Conservation (phyloP, 2,888 invertebrate species). For the Mayetiola destructor region DNA sequence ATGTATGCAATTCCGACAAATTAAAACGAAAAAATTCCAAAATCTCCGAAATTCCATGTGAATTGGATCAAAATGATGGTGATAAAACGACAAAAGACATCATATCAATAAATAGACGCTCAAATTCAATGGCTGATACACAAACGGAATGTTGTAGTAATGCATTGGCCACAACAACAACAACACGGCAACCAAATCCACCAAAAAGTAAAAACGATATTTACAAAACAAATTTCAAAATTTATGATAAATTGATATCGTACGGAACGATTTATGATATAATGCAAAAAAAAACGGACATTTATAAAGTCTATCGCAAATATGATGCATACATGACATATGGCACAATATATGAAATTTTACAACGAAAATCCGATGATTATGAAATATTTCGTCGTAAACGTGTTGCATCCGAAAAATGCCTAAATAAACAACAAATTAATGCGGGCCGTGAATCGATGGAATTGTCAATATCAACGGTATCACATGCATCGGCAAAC, state of each 20-base stretch:
- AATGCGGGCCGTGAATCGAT: constrained; percentile 15
- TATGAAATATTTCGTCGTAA: constrained; percentile 30
- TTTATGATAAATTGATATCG: constrained; percentile 32
- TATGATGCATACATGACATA: constrained; percentile 37
- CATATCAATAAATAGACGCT: not conserved
- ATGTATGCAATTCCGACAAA: not conserved
- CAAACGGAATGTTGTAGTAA: not conserved
- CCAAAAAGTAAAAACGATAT: constrained; percentile 24
- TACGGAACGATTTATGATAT: constrained; percentile 36
- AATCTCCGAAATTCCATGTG: not conserved
- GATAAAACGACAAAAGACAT: not conserved
- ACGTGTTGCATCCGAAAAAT: constrained; percentile 31
- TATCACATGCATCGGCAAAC: not conserved
- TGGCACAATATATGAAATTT: constrained; percentile 35
- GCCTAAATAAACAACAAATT: constrained; percentile 14
- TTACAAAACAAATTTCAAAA: constrained; percentile 32
- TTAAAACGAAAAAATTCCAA: constrained; percentile 17
- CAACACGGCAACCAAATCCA: constrained; percentile 29
- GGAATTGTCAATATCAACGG: not conserved
- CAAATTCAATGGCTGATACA: not conserved
- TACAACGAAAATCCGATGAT: constrained; percentile 31
- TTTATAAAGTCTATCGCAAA: constrained; percentile 31
- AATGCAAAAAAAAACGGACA: constrained; percentile 33
- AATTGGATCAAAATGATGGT: not conserved
- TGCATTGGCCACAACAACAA: constrained; percentile 19